Conservation (phyloP, 2,797 vertebrate genomes). For the Gouania willdenowi region DNA sequence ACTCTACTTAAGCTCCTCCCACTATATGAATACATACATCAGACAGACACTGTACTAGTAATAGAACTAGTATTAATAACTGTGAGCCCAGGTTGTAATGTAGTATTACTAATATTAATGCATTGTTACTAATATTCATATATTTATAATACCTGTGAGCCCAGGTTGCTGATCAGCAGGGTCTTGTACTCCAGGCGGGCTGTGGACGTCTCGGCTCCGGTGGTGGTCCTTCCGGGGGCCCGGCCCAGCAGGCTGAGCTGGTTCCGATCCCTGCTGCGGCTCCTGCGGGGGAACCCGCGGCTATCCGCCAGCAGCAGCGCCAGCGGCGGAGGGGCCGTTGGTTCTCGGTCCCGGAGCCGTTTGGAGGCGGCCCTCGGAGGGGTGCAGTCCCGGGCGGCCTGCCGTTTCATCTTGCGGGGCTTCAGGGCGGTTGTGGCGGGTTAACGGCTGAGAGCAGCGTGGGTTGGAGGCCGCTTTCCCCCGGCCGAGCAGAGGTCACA, state of each 20-base stretch:
- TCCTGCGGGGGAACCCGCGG: slow-evolving; percentile 71
- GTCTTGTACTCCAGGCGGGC: slow-evolving; percentile 88
- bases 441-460: neutral
- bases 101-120: too few species aligned
- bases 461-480: neutral
- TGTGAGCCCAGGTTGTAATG: too few species aligned
- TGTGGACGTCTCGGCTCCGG: neutral
- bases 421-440: slow-evolving; percentile 45
- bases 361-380: slow-evolving; percentile 79
- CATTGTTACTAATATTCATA: too few species aligned
- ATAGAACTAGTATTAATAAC: too few species aligned
- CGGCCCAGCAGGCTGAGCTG: slow-evolving; percentile 74
- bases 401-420: slow-evolving; percentile 86
- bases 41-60: too few species aligned
- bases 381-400: slow-evolving; percentile 87
- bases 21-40: too few species aligned
- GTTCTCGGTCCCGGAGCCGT: slow-evolving; percentile 76
- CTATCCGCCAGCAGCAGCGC: slow-evolving; percentile 73
- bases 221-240: slow-evolving; percentile 60
- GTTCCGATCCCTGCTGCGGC: slow-evolving; percentile 76
- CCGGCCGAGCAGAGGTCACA: neutral
- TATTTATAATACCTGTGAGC: too few species aligned
- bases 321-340: slow-evolving; percentile 58
- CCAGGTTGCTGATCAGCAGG: slow-evolving; percentile 91
- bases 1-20: too few species aligned